Evolutionary conservation across 2,888 invertebrate genomes (phyloP).

Genomic region (Lagria hirta): DNA sequence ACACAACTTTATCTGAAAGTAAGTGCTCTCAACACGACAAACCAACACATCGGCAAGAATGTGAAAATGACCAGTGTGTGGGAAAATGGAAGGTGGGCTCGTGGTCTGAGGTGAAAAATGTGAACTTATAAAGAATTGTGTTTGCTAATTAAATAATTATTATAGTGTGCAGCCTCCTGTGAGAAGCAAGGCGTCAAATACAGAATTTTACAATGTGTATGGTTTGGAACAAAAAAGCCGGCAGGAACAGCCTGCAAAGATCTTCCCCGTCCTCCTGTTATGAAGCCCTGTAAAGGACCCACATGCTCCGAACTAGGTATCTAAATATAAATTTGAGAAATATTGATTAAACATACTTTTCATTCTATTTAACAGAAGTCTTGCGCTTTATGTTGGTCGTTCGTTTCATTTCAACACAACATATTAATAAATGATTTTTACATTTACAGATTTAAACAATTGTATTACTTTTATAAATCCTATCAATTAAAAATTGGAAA

Average conservation of each 20-base stretch:
- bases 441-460: background rate
- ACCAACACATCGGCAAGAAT: constrained; percentile 78
- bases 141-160: constrained; percentile 25
- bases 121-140: background rate
- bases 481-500: too few relatives aligned
- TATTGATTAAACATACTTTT: too few relatives aligned
- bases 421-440: background rate
- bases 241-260: constrained; percentile 85
- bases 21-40: constrained; percentile 72
- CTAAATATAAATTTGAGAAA: too few relatives aligned
- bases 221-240: constrained; percentile 80
- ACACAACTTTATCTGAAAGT: constrained; percentile 46
- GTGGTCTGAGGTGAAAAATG: constrained; percentile 81
- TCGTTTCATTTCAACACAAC: background rate
- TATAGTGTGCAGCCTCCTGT: constrained; percentile 83
- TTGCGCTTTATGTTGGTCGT: too few relatives aligned
- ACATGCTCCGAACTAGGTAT: constrained; percentile 62
- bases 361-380: too few relatives aligned
- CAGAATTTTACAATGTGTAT: constrained; percentile 88
- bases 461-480: too few relatives aligned
- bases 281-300: constrained; percentile 73
- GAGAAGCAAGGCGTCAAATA: constrained; percentile 83
- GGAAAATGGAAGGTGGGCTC: constrained; percentile 88
- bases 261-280: constrained; percentile 73
- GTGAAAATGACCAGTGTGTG: constrained; percentile 79